Evolutionary conservation across 2,113 vertebrate genomes (phyloP).

Genomic region (Psilopsiagon aurifrons): DNA sequence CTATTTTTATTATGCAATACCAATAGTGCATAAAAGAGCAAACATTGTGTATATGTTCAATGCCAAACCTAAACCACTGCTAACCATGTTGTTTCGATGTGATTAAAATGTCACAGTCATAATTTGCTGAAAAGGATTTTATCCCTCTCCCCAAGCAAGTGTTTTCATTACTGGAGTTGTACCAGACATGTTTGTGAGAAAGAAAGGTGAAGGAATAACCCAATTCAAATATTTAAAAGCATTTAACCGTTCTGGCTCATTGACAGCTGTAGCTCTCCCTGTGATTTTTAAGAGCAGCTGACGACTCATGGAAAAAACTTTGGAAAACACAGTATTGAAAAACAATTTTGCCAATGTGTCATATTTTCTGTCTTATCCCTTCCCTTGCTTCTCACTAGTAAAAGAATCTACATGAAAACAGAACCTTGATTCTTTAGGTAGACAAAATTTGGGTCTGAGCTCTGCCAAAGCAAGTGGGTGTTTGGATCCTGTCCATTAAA

Average conservation of each 20-base stretch:
- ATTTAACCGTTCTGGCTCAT: conserved; percentile 18
- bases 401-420: conserved; percentile 31
- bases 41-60: conserved; percentile 30
- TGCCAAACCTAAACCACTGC: conserved; percentile 37
- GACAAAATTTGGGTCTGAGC: conserved; percentile 24
- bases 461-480: conserved; percentile 45
- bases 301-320: conserved; percentile 56
- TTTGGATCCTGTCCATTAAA: conserved; percentile 39
- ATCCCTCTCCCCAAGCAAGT: neutral
- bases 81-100: conserved; percentile 13
- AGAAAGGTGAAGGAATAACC: conserved; percentile 59
- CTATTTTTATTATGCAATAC: conserved; percentile 56
- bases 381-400: conserved; percentile 23
- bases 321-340: conserved; percentile 60
- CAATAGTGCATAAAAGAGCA: conserved; percentile 52
- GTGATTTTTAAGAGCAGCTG: conserved; percentile 60
- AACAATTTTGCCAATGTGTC: conserved; percentile 63
- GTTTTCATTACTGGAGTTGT: conserved; percentile 64
- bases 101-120: conserved; percentile 47
- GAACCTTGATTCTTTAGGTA: conserved; percentile 56
- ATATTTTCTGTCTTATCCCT: conserved; percentile 50
- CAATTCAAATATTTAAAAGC: conserved; percentile 56
- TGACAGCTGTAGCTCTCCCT: conserved; percentile 42
- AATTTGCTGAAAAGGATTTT: conserved; percentile 35
- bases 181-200: conserved; percentile 50